Evolutionary conservation across 1,140 invertebrate species (phyloP), one percentile per base, ranked within the genome.

Genomic region (Grapholita molesta): DNA sequence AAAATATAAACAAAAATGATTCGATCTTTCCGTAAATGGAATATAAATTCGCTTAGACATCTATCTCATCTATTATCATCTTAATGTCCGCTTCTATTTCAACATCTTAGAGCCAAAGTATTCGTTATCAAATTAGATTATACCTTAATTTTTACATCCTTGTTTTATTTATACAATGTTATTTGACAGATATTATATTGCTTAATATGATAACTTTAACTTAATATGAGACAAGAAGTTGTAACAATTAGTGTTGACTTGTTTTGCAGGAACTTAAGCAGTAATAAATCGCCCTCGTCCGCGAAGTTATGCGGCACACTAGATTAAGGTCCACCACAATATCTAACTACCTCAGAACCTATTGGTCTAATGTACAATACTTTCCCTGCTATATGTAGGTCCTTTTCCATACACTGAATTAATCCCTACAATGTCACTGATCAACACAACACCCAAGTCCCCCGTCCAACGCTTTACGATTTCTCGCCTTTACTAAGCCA

Each of bases 321-420:
- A 90, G 85, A 88, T 57, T 89, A 88, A 89, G 85, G 84, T 81
- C 82, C 85, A 82, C 80, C 85, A 74, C 79, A 78, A 81, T 80
- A 77, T 80, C 79, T 79, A 48, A 48, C 42, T 21, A 3, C 18
- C 42, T 18, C 42, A 48, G 42, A 48, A 48, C 42, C 42, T n/a
- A 48, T 48, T 48, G 42, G 15, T 48, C 42, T 48, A 48, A 48
- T 48, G 42, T 48, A 4, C 18, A 48, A 18, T 21, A 48, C 42
- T 48, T 48, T 6, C 2, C 7, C 18, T 21, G 42, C 18, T 21
- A 21, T 21, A 48, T 18, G 38, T 48, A 48, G 15, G 18, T 21
- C 42, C 42, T 48, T 48, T 48, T n/a, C 42, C 42, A 21, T 21
- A 48, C 18, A 48, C 18, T 48, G 42, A 18, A 48, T 85, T 82